phyloP scores from a whole-genome alignment of 2,888 invertebrate species.

The Theretra japonica region DNA sequence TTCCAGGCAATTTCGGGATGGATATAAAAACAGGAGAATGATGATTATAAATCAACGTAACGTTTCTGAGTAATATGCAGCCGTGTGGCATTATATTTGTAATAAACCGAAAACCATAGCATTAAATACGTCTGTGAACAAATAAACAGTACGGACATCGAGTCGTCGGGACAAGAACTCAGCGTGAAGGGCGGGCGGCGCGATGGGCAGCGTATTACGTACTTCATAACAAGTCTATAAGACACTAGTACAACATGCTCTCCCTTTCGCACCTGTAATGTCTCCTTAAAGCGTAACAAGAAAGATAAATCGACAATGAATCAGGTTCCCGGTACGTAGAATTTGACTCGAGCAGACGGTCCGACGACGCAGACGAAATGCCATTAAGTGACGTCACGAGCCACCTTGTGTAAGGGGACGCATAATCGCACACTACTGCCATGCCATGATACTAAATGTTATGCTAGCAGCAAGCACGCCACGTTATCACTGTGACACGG shows the following conservation, averaged over 20 bases:
- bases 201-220: constrained; percentile 39
- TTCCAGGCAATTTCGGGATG: no score
- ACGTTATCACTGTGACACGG: background rate
- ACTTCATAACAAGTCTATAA: constrained; percentile 29
- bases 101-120: background rate
- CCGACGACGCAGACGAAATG: constrained; percentile 69
- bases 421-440: constrained; percentile 50
- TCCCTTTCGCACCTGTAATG: constrained; percentile 35
- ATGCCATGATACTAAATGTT: constrained; percentile 47
- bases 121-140: background rate
- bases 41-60: background rate
- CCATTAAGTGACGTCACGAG: constrained; percentile 73
- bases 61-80: background rate
- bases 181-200: constrained; percentile 56
- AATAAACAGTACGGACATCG: constrained; percentile 20
- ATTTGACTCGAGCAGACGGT: constrained; percentile 63
- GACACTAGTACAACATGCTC: constrained; percentile 13
- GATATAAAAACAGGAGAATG: no score
- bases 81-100: background rate
- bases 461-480: constrained; percentile 52
- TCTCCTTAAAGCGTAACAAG: constrained; percentile 31
- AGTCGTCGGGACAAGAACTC: constrained; percentile 41
- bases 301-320: constrained; percentile 39
- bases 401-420: constrained; percentile 65
- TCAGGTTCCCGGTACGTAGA: constrained; percentile 33